Evolutionary conservation across 2,797 vertebrate species (phyloP).

Genomic region (Bradypus variegatus): DNA sequence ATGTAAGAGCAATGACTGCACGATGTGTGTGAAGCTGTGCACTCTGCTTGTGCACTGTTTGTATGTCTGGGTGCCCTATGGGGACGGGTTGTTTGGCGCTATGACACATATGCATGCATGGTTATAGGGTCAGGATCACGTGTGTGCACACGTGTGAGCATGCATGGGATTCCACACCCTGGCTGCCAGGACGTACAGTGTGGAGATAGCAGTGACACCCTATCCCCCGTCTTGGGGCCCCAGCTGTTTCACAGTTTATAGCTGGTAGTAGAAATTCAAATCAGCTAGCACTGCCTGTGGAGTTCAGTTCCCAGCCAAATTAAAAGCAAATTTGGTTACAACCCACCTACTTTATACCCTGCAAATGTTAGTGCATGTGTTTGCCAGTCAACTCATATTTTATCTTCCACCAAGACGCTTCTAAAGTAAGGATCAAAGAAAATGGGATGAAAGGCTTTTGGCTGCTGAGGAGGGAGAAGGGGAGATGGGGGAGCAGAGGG

Average conservation of each 20-base stretch:
- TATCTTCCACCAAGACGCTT: constrained; percentile 60
- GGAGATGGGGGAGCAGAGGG: neutral
- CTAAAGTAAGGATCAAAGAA: constrained; percentile 47
- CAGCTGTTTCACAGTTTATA: constrained; percentile 31
- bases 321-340: constrained; percentile 62
- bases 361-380: constrained; percentile 38
- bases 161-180: fast-evolving
- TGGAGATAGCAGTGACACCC: fast-evolving
- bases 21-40: neutral
- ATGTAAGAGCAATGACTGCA: fast-evolving
- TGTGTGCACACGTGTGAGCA: fast-evolving
- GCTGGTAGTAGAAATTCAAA: constrained; percentile 55
- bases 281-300: constrained; percentile 41
- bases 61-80: neutral
- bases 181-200: neutral
- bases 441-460: neutral
- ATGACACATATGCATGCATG: neutral
- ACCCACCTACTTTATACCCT: constrained; percentile 54
- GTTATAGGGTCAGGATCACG: neutral
- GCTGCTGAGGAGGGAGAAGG: neutral
- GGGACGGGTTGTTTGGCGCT: neutral
- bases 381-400: constrained; percentile 63
- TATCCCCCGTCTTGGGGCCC: neutral
- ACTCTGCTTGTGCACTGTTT: neutral
- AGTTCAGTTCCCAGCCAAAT: constrained; percentile 59